A percentile compares a stretch with the other conserved stretches of the same genome.
phyloP scores from a whole-genome alignment of 2,888 invertebrate genomes.

The Proisotoma minuta region DNA sequence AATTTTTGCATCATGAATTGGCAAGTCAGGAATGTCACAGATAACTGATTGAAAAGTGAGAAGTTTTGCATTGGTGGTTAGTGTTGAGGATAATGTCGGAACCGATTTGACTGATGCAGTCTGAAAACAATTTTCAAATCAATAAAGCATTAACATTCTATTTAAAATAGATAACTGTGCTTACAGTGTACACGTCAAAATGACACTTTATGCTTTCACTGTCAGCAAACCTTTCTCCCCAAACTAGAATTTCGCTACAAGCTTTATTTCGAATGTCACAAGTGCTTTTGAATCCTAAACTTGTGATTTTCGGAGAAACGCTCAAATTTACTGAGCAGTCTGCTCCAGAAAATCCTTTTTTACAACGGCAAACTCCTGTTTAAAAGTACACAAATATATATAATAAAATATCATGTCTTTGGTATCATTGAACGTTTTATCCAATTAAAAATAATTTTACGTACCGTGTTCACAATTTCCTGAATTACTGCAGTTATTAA shows the following conservation, averaged over 20 bases:
- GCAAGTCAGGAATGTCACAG: constrained; percentile 46
- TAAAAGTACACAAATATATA: not conserved
- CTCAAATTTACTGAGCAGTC: constrained; percentile 45
- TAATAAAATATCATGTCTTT: not conserved
- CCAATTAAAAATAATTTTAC: not conserved
- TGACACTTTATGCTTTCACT: constrained; percentile 44
- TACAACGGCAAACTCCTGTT: constrained; percentile 43
- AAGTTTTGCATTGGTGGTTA: constrained; percentile 41
- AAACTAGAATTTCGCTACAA: constrained; percentile 47
- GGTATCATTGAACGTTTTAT: not conserved
- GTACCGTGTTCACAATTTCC: constrained; percentile 44
- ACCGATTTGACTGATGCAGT: constrained; percentile 36
- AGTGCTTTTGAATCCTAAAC: constrained; percentile 35
- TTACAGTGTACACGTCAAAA: constrained; percentile 48
- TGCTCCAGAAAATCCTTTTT: constrained; percentile 39
- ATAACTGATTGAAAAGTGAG: constrained; percentile 45
- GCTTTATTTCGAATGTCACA: constrained; percentile 48
- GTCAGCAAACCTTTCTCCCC: constrained; percentile 47
- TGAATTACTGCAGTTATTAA: constrained; percentile 41
- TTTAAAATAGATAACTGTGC: no score
- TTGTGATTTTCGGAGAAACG: constrained; percentile 30
- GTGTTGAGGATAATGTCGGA: constrained; percentile 33
- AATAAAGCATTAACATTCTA: not conserved
- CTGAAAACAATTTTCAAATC: constrained; percentile 26
- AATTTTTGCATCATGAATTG: constrained; percentile 47